phyloP scores from a whole-genome alignment of 2,113 vertebrate species.

The Bungarus multicinctus region DNA sequence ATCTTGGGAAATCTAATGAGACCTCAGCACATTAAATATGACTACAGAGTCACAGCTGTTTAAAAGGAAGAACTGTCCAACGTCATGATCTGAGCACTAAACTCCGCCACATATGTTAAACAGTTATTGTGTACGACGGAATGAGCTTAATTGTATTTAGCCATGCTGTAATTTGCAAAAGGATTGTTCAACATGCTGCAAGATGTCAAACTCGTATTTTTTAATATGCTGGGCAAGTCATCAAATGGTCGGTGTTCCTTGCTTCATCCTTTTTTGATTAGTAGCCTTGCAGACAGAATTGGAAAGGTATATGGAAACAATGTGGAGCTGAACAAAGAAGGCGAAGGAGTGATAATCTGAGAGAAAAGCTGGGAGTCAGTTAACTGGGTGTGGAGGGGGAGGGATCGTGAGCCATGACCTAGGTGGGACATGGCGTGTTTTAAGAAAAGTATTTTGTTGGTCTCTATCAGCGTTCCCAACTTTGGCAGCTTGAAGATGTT shows the following conservation, averaged over 20 bases:
- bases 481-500: background rate
- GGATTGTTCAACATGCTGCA: slow-evolving; percentile 65
- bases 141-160: slow-evolving; percentile 66
- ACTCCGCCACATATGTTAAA: slow-evolving; percentile 64
- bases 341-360: slow-evolving; percentile 68
- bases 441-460: slow-evolving; percentile 52
- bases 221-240: slow-evolving; percentile 66
- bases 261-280: slow-evolving; percentile 68
- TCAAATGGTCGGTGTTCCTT: slow-evolving; percentile 69
- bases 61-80: slow-evolving; percentile 36
- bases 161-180: slow-evolving; percentile 61
- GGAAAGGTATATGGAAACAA: slow-evolving; percentile 69
- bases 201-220: slow-evolving; percentile 70
- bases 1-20: slow-evolving; percentile 43
- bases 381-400: slow-evolving; percentile 52
- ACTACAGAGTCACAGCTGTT: slow-evolving; percentile 49
- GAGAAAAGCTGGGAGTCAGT: slow-evolving; percentile 67
- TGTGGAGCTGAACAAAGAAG: slow-evolving; percentile 68
- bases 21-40: slow-evolving; percentile 33
- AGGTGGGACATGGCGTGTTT: slow-evolving; percentile 58
- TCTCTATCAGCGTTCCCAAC: slow-evolving; percentile 40
- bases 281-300: slow-evolving; percentile 60
- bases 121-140: slow-evolving; percentile 60
- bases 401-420: slow-evolving; percentile 57
- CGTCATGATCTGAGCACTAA: slow-evolving; percentile 45